Conservation (phyloP, 2,888 invertebrate genomes). For the Thymelicus lineola region DNA sequence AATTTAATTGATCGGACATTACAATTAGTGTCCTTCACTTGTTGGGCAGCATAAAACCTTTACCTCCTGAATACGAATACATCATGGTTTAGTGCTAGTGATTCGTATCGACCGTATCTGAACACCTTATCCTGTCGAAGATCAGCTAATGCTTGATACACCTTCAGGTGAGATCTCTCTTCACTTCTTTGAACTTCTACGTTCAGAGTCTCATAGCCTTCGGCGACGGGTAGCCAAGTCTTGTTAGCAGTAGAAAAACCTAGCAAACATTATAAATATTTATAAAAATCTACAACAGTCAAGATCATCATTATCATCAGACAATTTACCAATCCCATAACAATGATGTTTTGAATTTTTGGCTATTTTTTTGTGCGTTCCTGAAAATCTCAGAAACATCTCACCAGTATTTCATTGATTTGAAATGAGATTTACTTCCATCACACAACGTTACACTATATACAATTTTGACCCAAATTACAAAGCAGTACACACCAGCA, state of each 20-base stretch:
- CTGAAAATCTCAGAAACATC: too few relatives aligned
- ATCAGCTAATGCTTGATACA: slow-evolving; percentile 85
- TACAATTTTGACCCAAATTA: not conserved
- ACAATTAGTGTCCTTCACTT: too few relatives aligned
- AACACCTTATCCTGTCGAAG: slow-evolving; percentile 83
- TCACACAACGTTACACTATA: not conserved
- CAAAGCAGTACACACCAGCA: slow-evolving; percentile 62
- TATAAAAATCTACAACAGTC: too few relatives aligned
- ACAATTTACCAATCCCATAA: too few relatives aligned
- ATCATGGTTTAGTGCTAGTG: slow-evolving; percentile 80
- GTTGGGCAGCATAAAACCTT: not conserved
- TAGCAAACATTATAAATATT: slow-evolving; percentile 39
- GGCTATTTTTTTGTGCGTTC: too few relatives aligned
- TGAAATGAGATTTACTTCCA: too few relatives aligned
- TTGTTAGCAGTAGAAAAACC: slow-evolving; percentile 85
- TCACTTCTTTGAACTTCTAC: slow-evolving; percentile 79
- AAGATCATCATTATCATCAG: too few relatives aligned
- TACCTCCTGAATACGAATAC: slow-evolving; percentile 85
- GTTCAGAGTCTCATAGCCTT: slow-evolving; percentile 86
- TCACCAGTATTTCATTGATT: too few relatives aligned
- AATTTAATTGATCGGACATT: too few relatives aligned
- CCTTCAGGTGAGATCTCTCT: slow-evolving; percentile 84
- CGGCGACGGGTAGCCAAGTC: slow-evolving; percentile 89
- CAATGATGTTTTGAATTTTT: too few relatives aligned
- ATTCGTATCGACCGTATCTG: slow-evolving; percentile 80